phyloP scores from a whole-genome alignment of 1,140 invertebrate genomes.

The Cyrtorhinus lividipennis region DNA sequence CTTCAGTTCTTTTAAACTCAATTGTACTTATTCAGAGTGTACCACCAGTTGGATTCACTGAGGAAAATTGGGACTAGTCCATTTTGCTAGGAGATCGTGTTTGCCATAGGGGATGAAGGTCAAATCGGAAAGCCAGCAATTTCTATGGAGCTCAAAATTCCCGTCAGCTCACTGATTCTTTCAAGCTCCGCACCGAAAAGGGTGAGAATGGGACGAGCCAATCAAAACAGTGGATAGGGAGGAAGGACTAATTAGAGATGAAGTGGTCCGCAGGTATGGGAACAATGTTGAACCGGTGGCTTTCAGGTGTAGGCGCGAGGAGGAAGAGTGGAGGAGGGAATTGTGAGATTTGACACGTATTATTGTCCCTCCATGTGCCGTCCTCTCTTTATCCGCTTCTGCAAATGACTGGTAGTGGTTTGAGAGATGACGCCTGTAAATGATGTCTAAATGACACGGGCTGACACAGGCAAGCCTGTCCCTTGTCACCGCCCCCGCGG shows the following conservation, averaged over 20 bases:
- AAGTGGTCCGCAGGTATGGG: background rate
- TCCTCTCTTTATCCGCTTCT: background rate
- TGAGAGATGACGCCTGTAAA: background rate
- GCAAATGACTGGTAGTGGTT: background rate
- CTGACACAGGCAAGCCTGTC: too few relatives aligned
- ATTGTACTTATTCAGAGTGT: too few relatives aligned
- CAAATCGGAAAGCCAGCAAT: too few relatives aligned
- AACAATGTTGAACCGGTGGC: background rate
- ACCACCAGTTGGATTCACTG: background rate
- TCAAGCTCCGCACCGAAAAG: background rate
- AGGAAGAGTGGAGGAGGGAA: background rate
- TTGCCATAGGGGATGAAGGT: too few relatives aligned
- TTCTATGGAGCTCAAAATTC: background rate
- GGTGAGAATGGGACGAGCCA: background rate
- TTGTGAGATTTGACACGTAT: background rate
- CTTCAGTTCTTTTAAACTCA: too few relatives aligned
- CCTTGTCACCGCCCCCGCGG: too few relatives aligned
- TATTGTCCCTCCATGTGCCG: background rate
- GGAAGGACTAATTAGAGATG: background rate
- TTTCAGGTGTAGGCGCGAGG: background rate
- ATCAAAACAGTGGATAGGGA: background rate
- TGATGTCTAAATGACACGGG: background rate
- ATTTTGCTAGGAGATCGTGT: background rate
- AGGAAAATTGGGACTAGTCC: background rate
- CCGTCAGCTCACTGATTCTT: background rate